Conservation (phyloP, 2,797 vertebrate genomes). For the Chrysocyon brachyurus region DNA sequence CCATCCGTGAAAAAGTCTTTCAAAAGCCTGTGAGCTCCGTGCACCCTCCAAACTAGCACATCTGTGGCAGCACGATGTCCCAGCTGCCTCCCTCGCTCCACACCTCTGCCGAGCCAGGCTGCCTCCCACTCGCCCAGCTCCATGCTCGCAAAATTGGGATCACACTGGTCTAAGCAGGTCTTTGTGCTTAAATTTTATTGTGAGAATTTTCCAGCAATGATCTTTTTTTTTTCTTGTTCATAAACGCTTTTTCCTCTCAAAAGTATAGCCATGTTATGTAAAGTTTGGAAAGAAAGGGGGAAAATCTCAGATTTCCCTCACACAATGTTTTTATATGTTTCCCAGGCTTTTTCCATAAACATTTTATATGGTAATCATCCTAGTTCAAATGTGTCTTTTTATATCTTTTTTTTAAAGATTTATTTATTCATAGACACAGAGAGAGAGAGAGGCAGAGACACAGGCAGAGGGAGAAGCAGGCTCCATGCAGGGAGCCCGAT, state of each 20-base stretch:
- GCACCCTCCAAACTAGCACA: not conserved
- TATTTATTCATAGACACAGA: too few species aligned
- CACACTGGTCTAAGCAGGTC: not conserved
- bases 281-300: not conserved
- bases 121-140: not conserved
- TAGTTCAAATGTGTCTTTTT: not conserved
- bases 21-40: not conserved
- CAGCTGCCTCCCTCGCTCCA: not conserved
- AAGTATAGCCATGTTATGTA: not conserved
- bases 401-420: not conserved
- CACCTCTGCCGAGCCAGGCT: not conserved
- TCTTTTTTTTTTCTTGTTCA: not conserved
- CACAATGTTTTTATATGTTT: not conserved
- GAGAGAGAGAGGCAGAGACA: too few species aligned
- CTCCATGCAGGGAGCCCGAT: too few species aligned
- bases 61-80: not conserved
- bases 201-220: not conserved
- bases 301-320: not conserved
- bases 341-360: not conserved
- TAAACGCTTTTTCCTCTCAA: not conserved
- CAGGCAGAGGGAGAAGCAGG: too few species aligned
- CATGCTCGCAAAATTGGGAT: not conserved
- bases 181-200: not conserved
- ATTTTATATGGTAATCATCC: not conserved
- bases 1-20: not conserved